Evolutionary conservation across 2,797 vertebrate genomes (phyloP), one percentile per base, ranked within the genome.

Genomic region (Austrolebias charrua): DNA sequence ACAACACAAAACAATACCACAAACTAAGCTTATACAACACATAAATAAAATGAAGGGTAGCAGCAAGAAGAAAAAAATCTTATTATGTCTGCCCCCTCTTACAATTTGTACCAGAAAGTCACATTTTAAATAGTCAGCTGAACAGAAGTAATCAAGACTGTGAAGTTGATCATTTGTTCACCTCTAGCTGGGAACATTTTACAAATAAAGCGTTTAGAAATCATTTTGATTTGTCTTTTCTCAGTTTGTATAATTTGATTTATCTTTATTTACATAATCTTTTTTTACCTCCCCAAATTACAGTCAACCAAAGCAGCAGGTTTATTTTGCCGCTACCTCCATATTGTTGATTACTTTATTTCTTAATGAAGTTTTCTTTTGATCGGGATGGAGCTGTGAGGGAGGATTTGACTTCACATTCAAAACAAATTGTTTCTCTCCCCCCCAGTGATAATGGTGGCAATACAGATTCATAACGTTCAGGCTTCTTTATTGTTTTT

Each of bases 401-500:
- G 19, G 46, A 20, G 19, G 10, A 20, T 20, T 4, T 20, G 1
- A 20, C 10, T 43, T 29, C 15, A 43, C 14, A 43, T 4, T n/a
- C 5, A 4, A 20, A 24, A 2, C 29, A 15, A 2, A 24, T 63
- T 45, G 42, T 51, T 62, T 69, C 55, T 16, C 62, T 14, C 56
- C 20, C 42, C 56, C 24, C 38, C 47, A 6, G 20, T 64, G 40
- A 11, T 46, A 10, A 70, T 57, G 33, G 48, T 58, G 40, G 52
- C 57, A 40, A 28, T 40, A 9, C 43, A 12, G 6, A 52, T n/a
- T 43, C 13, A 52, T 60, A 59, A 66, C 55, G 50, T 50, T 38
- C 51, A 38, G 29, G 38, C 57, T 59, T 45, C n/a, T 55, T 48
- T 69, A 48, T 44, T 19, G n/a, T 60, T 51, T 56, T 63, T 13